Evolutionary conservation across 2,888 invertebrate species (phyloP), one percentile per base, ranked within the genome.

Genomic region (Rhagonycha lutea): DNA sequence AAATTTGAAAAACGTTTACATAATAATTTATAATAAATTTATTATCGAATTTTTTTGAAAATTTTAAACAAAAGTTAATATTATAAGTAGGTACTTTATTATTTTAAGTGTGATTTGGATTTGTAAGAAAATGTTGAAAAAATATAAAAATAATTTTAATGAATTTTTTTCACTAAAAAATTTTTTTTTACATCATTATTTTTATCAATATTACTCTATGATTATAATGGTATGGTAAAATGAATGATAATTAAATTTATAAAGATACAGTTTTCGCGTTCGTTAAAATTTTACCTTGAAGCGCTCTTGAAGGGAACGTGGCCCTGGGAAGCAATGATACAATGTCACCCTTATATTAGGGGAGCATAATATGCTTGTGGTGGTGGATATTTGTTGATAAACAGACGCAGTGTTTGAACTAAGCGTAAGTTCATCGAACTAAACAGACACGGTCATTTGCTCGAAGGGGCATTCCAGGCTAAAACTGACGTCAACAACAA

Each of bases 401-500:
- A 73, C 73, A 26, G 69, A 61, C 23, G 23, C 10, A 29, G 29
- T 26, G 65, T 47, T 29, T 69, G 61, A 68, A 76, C 65, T 67
- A 70, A 47, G 61, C 23, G 14, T 10, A 61, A 61, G 77, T 61
- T 77, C 77, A 77, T 69, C 61, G 69, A 12, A 71, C 77, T 67
- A 62, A 23, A 14, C 28, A 62, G 74, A 67, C 69, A 72, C 70
- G 77, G 74, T 77, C 77, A 77, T 71, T 77, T 61, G 72, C 77
- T 77, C 61, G 71, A 63, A 73, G 74, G 77, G 77, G 74, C 73
- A 77, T 70, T 72, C 74, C 74, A 74, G 76, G 77, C 74, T 77
- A 74, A 74, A 77, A 77, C 74, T 77, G 81, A 79, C 81, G 81
- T 81, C 80, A 81, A 81, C 80, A 81, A 80, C 80, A 76, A 70